phyloP scores from a whole-genome alignment of 2,113 vertebrate genomes.

The Lipophrys pholis region DNA sequence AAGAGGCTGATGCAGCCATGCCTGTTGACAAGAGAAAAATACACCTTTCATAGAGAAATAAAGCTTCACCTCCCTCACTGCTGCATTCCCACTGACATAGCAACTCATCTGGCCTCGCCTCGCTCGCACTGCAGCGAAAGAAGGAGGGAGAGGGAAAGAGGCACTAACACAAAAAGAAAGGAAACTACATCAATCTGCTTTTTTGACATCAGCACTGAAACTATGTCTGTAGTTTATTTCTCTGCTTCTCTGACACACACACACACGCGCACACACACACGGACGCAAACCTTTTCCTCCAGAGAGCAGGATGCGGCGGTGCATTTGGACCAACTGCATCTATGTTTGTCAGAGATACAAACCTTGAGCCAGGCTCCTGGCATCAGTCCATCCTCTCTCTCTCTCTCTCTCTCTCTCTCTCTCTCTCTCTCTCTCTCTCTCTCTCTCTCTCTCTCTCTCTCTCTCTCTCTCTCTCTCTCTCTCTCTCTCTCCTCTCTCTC shows the following conservation, averaged over 20 bases:
- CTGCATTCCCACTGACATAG: conserved; percentile 73
- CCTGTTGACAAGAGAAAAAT: conserved; percentile 73
- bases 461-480: no score
- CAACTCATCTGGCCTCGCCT: conserved; percentile 64
- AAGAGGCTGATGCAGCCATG: conserved; percentile 64
- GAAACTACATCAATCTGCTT: conserved; percentile 45
- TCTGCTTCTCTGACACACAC: neutral
- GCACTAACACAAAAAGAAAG: conserved; percentile 3
- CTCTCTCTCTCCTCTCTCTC: no score
- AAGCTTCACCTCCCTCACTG: conserved; percentile 73
- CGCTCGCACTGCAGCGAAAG: conserved; percentile 37
- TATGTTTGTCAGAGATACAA: conserved; percentile 41
- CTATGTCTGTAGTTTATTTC: conserved; percentile 58
- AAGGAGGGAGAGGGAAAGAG: neutral
- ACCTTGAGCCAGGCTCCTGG: conserved; percentile 20
- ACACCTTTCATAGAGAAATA: conserved; percentile 70
- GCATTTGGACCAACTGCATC: conserved; percentile 26
- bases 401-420: no score
- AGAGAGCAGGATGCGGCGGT: neutral
- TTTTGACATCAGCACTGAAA: conserved; percentile 59
- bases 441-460: no score
- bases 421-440: no score
- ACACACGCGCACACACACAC: neutral
- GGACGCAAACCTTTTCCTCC: conserved; percentile 8
- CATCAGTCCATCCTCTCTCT: neutral